Conservation (phyloP, 37 sponge, comb jelly and placozoan genomes). For the Spongilla lacustris region DNA sequence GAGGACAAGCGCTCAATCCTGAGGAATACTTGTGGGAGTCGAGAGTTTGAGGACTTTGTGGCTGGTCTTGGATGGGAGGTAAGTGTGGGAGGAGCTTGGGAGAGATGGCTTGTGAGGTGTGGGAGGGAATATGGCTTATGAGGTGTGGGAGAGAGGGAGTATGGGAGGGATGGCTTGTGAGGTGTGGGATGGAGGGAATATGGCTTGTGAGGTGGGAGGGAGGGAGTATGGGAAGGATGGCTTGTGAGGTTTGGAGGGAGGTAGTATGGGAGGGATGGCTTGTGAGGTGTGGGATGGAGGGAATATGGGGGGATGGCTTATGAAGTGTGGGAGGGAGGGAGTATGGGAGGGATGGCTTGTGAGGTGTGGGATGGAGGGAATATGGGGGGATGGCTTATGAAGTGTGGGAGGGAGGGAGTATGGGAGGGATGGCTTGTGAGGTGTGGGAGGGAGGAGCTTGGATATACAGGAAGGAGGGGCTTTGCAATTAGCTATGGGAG, state of each 20-base stretch:
- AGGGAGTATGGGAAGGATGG: background rate
- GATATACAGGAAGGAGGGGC: background rate
- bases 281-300: background rate
- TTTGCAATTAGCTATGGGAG: background rate
- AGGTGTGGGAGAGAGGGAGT: background rate
- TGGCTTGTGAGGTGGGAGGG: background rate
- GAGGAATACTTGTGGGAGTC: constrained; percentile 78
- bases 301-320: background rate
- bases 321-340: background rate
- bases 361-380: background rate
- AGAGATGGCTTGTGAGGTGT: too few species aligned
- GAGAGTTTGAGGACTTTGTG: constrained; percentile 93
- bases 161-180: too few species aligned
- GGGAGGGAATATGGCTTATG: background rate
- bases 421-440: background rate
- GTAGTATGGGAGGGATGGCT: too few species aligned
- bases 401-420: background rate
- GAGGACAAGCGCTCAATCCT: constrained; percentile 90
- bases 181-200: background rate
- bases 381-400: background rate
- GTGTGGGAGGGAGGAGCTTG: background rate
- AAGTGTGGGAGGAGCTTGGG: background rate
- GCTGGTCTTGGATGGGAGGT: constrained; percentile 99
- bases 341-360: too few species aligned
- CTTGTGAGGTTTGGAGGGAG: background rate